Base-by-base conservation (phyloP, 1,140 invertebrate genomes). In the Diplogasteroides magnus region DNA sequence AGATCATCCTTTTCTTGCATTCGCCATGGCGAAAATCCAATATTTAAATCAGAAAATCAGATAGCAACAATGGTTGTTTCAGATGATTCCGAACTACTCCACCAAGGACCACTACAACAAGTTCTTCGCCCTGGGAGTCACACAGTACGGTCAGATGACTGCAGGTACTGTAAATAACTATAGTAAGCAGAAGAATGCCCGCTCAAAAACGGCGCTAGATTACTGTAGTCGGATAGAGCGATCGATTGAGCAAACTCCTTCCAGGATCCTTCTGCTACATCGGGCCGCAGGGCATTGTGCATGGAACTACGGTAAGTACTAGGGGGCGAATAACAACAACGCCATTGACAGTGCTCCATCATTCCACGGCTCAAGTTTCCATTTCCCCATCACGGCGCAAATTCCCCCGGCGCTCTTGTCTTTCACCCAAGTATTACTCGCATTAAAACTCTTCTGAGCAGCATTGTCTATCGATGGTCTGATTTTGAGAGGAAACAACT, bases 241-340 rank as follows among this genome's bases (percentile, higher is more conserved):
- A 3, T 60, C 27, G 6, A 60, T 25, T 25, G 59, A 60, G 3
- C n/a, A 23, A 25, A 13, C 23, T 13, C n/a, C 6, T 13, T 28
- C 60, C 70, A 23, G 89, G 89, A 15, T 88, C 87, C 77, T 90
- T 86, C 78, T 89, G 88, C 75, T 90, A 90, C 78, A 90, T 90
- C 73, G 89, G 89, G 27, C 88, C 89, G 3, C 89, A 90, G 78
- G 89, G 89, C 3, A 89, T 89, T 69, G 89, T 89, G 23, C 88
- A 89, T 80, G 88, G 88, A 27, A 90, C 89, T 2, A 88, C 87
- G 59, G 88, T 89, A 82, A 77, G 84, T 81, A 48, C 55, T 29
- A 59, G 19, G n/a, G 3, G n/a, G n/a, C n/a, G n/a, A n/a, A n/a
- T n/a, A n/a, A n/a, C n/a, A n/a, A n/a, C n/a, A n/a, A n/a, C n/a